Conservation (phyloP, 1,140 invertebrate genomes). For the Atta cephalotes region DNA sequence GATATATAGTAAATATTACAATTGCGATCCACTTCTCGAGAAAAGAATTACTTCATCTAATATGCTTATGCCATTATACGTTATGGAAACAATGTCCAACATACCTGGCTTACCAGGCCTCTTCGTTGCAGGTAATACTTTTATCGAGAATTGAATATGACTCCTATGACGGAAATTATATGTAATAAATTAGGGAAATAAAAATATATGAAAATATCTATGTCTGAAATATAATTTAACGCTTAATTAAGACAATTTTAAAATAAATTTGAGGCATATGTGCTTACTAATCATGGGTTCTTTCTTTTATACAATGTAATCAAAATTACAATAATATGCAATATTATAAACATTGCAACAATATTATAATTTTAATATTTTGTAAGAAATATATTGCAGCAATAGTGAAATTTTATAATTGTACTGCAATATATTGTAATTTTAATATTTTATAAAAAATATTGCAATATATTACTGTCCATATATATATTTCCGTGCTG, state of each 20-base stretch:
- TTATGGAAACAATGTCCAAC: conserved; percentile 91
- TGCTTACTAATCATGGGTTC: not conserved
- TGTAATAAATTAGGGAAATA: not conserved
- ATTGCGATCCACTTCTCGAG: conserved; percentile 91
- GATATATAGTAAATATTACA: conserved; percentile 91
- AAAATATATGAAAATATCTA: not conserved
- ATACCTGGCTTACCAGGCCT: conserved; percentile 92
- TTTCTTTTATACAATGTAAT: too few relatives aligned
- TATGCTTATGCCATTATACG: conserved; percentile 92
- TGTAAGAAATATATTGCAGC: too few relatives aligned
- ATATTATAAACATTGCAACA: too few relatives aligned
- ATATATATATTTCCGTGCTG: too few relatives aligned
- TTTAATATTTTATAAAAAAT: too few relatives aligned
- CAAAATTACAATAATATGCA: too few relatives aligned
- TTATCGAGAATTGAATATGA: not conserved
- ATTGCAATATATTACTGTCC: too few relatives aligned
- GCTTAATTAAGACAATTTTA: conserved; percentile 3
- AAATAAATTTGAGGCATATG: too few relatives aligned
- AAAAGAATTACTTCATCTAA: conserved; percentile 86
- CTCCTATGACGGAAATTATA: not conserved
- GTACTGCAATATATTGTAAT: too few relatives aligned
- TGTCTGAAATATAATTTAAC: not conserved
- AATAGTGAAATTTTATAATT: too few relatives aligned
- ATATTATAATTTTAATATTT: too few relatives aligned
- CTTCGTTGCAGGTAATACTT: conserved; percentile 89